Base-by-base conservation (phyloP, 2,888 invertebrate species). In the Unio delphinus region DNA sequence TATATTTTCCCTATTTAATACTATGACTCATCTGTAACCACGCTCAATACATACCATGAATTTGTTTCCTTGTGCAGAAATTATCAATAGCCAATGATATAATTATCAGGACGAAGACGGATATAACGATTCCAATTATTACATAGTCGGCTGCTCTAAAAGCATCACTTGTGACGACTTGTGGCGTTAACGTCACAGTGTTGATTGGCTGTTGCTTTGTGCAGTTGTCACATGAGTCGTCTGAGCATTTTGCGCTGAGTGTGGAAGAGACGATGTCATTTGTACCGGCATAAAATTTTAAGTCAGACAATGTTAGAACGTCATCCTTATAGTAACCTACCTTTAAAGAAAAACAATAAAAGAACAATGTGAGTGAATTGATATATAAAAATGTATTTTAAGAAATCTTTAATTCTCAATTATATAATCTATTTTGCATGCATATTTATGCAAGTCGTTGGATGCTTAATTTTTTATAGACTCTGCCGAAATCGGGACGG, bases 21-120 rank as follows among this genome's bases (percentile, higher is more conserved):
- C 34, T 3, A 5, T 7, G 7, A 34, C 34, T 6, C 34, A 34
- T 45, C 23, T 23, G 23, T 23, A 23, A 23, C 23, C 23, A 23
- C 23, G 23, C 23, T 23, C 23, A 23, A 30, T 56, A 65, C 69
- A 58, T 72, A 80, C 80, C 79, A 65, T 69, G 68, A 17, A 79
- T 64, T 61, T 73, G 68, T 56, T 67, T 72, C 62, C 67, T 72
- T 61, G 79, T 76, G 59, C 72, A 79, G 54, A 72, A 76, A 34
- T 73, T 64, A 18, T 78, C 71, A 45, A 74, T 57, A n/a, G 75
- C 30, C 15, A 75, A 61, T 58, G 74, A 63, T 18, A 80, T 64
- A 17, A 78, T 20, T 20, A 80, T 68, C n/a, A 80, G 59, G n/a
- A 78, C 65, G n/a, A 78, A 67, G 15, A 82, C 59, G 20, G 74